Base-by-base conservation (phyloP, 2,888 invertebrate genomes). In the Macroteleia sp. region DNA sequence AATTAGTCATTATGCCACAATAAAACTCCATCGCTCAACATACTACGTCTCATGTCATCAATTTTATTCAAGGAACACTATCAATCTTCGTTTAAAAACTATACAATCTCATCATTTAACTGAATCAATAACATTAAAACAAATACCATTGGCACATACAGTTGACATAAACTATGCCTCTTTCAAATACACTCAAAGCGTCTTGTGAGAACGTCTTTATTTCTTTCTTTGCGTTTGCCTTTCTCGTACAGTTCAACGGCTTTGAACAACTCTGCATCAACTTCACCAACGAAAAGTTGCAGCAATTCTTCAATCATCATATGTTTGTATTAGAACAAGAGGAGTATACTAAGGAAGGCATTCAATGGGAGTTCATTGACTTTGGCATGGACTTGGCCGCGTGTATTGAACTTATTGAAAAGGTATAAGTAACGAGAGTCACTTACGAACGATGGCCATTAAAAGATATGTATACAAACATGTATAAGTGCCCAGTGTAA, bases 261-360 rank as follows among this genome's bases (percentile, higher is more conserved):
- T 98, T 98, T 94, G 98, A 98, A 94, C 98, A 98, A 94, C 94
- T 98, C 92, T 98, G 98, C 94, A 98, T 98, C 95, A 98, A 98
- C 94, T 98, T 98, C 94, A 98, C 98, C 93, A 98, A 98, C 92
- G 98, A 98, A 94, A 97, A 97, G 93, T 95, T 98, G 90, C 98
- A 98, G 94, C 98, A 98, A 93, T 98, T 98, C 95, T 98, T 98
- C 96, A 98, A 98, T 93, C 98, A 98, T 92, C 96, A 98, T 95
- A 98, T 98, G 98, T 98, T 98, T 93, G 97, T 98, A 88, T 95
- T 98, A 88, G 98, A 98, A 92, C 98, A 98, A 95, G 98, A 98
- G 92, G 98, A 98, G 92, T 98, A 98, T 94, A 96, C 96, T 92
- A 94, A 93, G 89, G 98, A 98, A 92, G 98, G 98, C 91, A 98